Evolutionary conservation across 1,140 invertebrate species (phyloP).

Genomic region (Coenobita brevimanus): DNA sequence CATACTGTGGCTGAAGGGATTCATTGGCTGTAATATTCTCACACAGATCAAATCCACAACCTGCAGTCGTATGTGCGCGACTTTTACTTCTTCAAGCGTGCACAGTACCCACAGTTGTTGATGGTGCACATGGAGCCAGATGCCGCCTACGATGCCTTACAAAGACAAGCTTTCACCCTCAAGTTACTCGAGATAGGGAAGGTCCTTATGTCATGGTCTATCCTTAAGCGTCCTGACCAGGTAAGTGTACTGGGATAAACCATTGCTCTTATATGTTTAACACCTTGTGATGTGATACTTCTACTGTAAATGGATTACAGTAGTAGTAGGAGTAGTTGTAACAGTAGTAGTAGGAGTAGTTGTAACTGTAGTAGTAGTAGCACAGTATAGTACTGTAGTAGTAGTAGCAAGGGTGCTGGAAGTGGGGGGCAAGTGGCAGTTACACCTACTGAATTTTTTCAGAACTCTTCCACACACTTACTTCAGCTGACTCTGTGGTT

Average conservation of each 20-base stretch:
- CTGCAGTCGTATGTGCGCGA: constrained; percentile 95
- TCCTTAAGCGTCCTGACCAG: constrained; percentile 75
- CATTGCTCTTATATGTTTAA: too few relatives aligned
- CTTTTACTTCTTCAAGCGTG: constrained; percentile 99
- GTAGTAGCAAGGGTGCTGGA: too few relatives aligned
- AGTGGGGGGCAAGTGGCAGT: too few relatives aligned
- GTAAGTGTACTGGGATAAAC: too few relatives aligned
- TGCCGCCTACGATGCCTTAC: constrained; percentile 91
- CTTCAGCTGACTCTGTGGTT: background rate
- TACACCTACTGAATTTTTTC: background rate
- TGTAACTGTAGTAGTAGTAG: too few relatives aligned
- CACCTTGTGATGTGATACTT: too few relatives aligned
- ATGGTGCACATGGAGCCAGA: constrained; percentile 95
- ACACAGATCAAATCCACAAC: constrained; percentile 93
- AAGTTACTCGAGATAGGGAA: constrained; percentile 99
- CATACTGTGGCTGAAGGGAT: too few relatives aligned
- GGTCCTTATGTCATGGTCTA: constrained; percentile 76
- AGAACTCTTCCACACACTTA: too few relatives aligned
- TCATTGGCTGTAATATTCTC: too few relatives aligned
- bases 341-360: background rate
- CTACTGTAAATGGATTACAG: constrained; percentile 59
- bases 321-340: background rate
- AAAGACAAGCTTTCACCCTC: constrained; percentile 92
- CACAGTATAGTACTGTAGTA: too few relatives aligned
- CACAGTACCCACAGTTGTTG: constrained; percentile 97